Conservation (phyloP, 2,888 invertebrate genomes). For the Thumatha senex region DNA sequence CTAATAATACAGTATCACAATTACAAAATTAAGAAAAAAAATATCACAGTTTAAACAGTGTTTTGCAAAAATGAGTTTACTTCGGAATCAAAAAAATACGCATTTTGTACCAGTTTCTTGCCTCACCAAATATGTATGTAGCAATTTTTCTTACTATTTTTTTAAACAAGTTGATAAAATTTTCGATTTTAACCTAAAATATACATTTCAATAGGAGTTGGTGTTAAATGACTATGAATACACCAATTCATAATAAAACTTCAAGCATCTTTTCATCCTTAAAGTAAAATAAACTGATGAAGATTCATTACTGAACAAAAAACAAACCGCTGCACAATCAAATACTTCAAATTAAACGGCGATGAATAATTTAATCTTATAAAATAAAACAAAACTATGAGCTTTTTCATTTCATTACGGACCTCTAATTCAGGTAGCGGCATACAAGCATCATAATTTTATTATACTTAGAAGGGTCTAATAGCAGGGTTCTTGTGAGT, state of each 20-base stretch:
- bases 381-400: constrained; percentile 4
- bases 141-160: too few species aligned
- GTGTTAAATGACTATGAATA: too few species aligned
- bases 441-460: constrained; percentile 21
- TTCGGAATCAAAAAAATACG: too few species aligned
- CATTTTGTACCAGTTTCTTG: too few species aligned
- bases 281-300: neutral
- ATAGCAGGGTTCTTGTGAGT: constrained; percentile 26
- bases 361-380: neutral
- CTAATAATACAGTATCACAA: too few species aligned
- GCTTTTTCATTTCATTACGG: constrained; percentile 11
- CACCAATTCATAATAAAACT: neutral
- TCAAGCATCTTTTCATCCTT: neutral
- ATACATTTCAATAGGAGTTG: too few species aligned
- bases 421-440: constrained; percentile 34
- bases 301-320: neutral
- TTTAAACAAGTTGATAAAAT: too few species aligned
- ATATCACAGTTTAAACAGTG: too few species aligned
- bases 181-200: too few species aligned
- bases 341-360: neutral
- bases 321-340: neutral
- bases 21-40: too few species aligned
- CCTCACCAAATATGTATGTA: too few species aligned
- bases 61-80: too few species aligned
- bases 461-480: constrained; percentile 27